Base-by-base conservation (phyloP, 2,888 invertebrate species). In the Brachypterus glaber region DNA sequence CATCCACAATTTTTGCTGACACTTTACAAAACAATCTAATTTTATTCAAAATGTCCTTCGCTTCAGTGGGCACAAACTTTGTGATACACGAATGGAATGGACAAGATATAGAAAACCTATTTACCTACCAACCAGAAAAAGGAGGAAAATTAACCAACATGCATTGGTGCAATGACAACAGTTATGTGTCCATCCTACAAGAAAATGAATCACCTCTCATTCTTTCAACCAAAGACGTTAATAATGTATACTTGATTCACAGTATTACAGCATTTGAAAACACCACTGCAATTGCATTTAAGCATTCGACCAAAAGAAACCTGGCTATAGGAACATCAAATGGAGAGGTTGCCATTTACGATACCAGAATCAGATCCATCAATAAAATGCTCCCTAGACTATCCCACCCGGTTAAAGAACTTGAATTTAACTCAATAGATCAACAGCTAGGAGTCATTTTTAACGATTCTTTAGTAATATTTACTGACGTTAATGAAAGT, bases 101-200 rank as follows among this genome's bases (percentile, higher is more conserved):
- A n/a, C n/a, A n/a, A n/a, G n/a, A n/a, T n/a, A n/a, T n/a, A n/a
- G n/a, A n/a, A n/a, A n/a, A n/a, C n/a, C n/a, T n/a, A n/a, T n/a
- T n/a, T n/a, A n/a, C n/a, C n/a, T n/a, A n/a, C n/a, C n/a, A n/a
- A n/a, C n/a, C n/a, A n/a, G n/a, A n/a, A n/a, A n/a, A n/a, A n/a
- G n/a, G n/a, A n/a, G n/a, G n/a, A n/a, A n/a, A n/a, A n/a, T n/a
- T n/a, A n/a, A n/a, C n/a, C n/a, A n/a, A n/a, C n/a, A n/a, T n/a
- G n/a, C n/a, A n/a, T 8, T 58, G 58, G 55, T 56, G 59, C 27
- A 57, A 58, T 38, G 61, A 61, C 43, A 60, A 61, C 42, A 53
- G 48, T 15, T 62, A 59, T 39, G 38, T 62, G 15, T 53, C 54
- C 0, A 41, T 57, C n/a, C 42, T 62, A 1, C 51, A 53, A 12